Evolutionary conservation across 2,888 invertebrate species (phyloP), one percentile per base, ranked within the genome.

Genomic region (Therioaphis trifolii): DNA sequence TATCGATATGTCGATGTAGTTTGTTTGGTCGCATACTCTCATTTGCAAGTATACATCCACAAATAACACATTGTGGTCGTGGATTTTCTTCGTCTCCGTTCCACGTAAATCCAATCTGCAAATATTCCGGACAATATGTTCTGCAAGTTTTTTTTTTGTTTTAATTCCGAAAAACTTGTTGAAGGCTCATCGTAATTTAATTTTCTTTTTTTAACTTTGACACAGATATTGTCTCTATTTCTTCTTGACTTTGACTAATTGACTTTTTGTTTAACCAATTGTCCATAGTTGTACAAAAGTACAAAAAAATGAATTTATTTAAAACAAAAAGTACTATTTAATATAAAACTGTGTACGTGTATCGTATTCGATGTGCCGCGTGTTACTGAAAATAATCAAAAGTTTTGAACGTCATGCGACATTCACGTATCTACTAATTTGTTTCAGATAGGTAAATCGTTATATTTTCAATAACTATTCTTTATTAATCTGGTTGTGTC

Each of bases 251-350:
- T 68, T 68, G 68, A 68, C 24, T 69, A 43, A 43, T 69, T 69
- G 43, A 69, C 43, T 69, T 69, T 69, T 69, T 69, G 43, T 69
- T 69, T 43, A 69, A 46, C 46, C 61, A n/a, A n/a, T n/a, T n/a
- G n/a, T n/a, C n/a, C n/a, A n/a, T n/a, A n/a, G n/a, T n/a, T n/a
- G n/a, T n/a, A n/a, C n/a, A n/a, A n/a, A n/a, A n/a, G n/a, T n/a
- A n/a, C n/a, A n/a, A 49, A 49, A 49, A 49, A 49, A 49, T 14
- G 14, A 49, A 63, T 29, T 61, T 29, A 61, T 61, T 61, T 61
- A 15, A 61, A 15, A n/a, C n/a, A 29, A 29, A 61, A 61, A 29
- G 27, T 27, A 61, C 1, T 61, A 61, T 29, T 29, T 4, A 61
- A 61, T 27, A 49, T 12, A 49, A 5, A 49, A 49, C 49, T n/a